Base-by-base conservation (phyloP, 2,113 vertebrate species). In the Nyctibius bracteatus region DNA sequence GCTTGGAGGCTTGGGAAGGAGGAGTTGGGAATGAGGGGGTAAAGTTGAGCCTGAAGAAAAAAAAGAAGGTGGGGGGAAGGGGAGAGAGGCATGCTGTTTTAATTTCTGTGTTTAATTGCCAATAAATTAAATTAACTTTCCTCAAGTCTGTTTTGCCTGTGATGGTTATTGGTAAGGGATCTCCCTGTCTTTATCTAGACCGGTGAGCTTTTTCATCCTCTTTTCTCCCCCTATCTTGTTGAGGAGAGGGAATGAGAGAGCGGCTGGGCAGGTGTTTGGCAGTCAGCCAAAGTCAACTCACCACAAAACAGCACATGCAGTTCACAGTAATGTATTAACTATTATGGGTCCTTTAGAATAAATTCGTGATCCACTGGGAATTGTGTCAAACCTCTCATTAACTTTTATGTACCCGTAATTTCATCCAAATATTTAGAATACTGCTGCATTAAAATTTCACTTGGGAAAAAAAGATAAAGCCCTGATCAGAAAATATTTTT, bases 11-110 rank as follows among this genome's bases (percentile, higher is more conserved):
- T n/a, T n/a, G n/a, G n/a, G n/a, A n/a, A 6, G 15, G 41, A 57
- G 21, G 18, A 52, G 3, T 3, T 9, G 11, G 17, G 14, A 9
- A 11, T 46, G 33, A 21, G 5, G 30, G 11, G n/a, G 16, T 47
- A 19, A 24, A 68, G 7, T 6, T 47, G 22, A 80, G 14, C 2
- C 22, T 43, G 31, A 2, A 41, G 33, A 12, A 23, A 52, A n/a
- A n/a, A 33, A 15, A 10, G 2, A 1, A 51, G 24, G 24, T 11
- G 3, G 5, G 9, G 5, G 6, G 5, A 28, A 8, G 6, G 25
- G 6, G 10, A 8, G 14, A 11, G 18, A n/a, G n/a, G n/a, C n/a
- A n/a, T n/a, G n/a, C n/a, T 31, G 30, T 6, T 82, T 58, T 4
- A 22, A 17, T 70, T 18, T 55, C 5, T 55, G 54, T 72, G 5